These are phyloP conservation scores for Phaonia tiefii DNA, from an alignment of 2,888 invertebrate species.

Conservation along the genomic window DNA sequence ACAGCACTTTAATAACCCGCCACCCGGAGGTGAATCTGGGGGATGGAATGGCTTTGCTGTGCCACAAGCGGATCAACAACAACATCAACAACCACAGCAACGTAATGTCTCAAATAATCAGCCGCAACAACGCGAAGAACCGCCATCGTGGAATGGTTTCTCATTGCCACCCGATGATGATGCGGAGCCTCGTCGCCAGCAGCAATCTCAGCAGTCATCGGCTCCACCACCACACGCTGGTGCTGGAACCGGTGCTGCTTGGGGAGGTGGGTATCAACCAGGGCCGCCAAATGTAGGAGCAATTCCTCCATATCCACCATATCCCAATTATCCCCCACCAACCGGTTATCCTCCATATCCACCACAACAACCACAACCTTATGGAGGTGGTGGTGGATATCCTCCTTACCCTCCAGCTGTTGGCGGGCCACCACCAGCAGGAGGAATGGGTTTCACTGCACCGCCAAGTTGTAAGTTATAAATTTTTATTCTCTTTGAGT, in stretches of 20 bases:
- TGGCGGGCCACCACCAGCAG: slow-evolving; percentile 63
- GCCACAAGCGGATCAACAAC: slow-evolving; percentile 45
- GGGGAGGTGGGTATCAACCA: slow-evolving; percentile 62
- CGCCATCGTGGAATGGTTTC: slow-evolving; percentile 77
- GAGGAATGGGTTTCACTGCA: slow-evolving; percentile 77
- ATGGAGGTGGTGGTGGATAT: slow-evolving; percentile 57
- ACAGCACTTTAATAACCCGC: slow-evolving; percentile 41
- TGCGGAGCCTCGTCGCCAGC: slow-evolving; percentile 59
- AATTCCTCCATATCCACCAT: slow-evolving; percentile 60
- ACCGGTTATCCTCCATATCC: slow-evolving; percentile 56
- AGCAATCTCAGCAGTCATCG: slow-evolving; percentile 60
- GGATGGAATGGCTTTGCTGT: slow-evolving; percentile 55
- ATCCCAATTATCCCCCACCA: slow-evolving; percentile 58
- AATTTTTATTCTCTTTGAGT: slow-evolving; percentile 44
- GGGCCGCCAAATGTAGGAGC: slow-evolving; percentile 69
- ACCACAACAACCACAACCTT: slow-evolving; percentile 66
- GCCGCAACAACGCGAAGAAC: slow-evolving; percentile 63
- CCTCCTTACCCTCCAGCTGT: slow-evolving; percentile 66
- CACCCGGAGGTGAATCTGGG: not conserved
- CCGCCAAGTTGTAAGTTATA: slow-evolving; percentile 78
- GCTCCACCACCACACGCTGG: slow-evolving; percentile 53
- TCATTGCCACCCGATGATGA: slow-evolving; percentile 73
- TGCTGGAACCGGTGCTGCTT: slow-evolving; percentile 31
- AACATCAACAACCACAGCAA: slow-evolving; percentile 52
- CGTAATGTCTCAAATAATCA: slow-evolving; percentile 52